Conservation (phyloP, 2,113 vertebrate genomes). For the Nibea coibor region DNA sequence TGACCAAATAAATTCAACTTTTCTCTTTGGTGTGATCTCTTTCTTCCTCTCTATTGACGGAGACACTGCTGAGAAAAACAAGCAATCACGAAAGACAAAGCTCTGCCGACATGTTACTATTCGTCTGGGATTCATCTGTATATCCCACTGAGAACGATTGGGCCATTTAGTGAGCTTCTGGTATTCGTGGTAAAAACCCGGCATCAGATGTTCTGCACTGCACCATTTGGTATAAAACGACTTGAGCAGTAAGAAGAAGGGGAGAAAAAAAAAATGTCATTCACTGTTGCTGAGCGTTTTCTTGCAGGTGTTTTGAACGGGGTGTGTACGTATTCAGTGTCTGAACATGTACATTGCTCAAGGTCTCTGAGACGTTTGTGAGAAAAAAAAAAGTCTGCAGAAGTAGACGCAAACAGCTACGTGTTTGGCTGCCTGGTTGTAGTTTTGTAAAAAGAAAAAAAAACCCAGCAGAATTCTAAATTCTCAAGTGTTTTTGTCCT, state of each 20-base stretch:
- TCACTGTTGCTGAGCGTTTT: conserved; percentile 19
- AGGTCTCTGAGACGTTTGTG: conserved; percentile 37
- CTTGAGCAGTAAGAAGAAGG: neutral
- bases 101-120: neutral
- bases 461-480: neutral
- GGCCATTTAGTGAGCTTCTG: neutral
- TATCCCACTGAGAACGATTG: neutral
- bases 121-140: neutral
- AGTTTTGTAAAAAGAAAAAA: neutral
- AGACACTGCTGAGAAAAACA: neutral
- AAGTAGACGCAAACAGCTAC: neutral
- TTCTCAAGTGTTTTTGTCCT: neutral
- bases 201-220: conserved; percentile 38
- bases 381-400: conserved; percentile 34
- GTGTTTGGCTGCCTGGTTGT: neutral
- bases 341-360: conserved; percentile 43
- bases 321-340: conserved; percentile 8
- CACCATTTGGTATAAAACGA: conserved; percentile 51
- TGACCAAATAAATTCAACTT: neutral
- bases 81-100: neutral
- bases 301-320: conserved; percentile 47
- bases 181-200: neutral
- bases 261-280: conserved; percentile 7
- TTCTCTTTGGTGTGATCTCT: neutral
- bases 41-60: neutral